A percentile compares a stretch with the other conserved stretches of the same genome.
phyloP scores from a whole-genome alignment of 2,888 invertebrate species.

The Geophilus truncorum region DNA sequence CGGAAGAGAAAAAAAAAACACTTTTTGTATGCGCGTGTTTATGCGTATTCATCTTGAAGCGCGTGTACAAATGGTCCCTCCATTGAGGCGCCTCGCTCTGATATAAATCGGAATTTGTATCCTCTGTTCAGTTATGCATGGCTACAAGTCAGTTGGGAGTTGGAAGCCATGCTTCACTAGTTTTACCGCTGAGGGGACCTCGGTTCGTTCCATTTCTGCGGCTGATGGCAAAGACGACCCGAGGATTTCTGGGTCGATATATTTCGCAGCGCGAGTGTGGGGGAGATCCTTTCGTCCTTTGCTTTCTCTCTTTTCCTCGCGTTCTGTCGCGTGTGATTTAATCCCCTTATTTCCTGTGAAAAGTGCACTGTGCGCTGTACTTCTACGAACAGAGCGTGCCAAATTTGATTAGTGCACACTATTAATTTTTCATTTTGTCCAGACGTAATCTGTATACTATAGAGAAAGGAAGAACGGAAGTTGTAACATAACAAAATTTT shows the following conservation, averaged over 20 bases:
- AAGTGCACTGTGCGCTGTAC: background rate
- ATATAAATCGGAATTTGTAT: slow-evolving; percentile 4
- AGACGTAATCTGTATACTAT: too few species aligned
- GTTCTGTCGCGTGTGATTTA: background rate
- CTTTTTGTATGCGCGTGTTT: background rate
- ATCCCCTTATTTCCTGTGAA: slow-evolving; percentile 10
- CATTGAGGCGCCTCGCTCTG: background rate
- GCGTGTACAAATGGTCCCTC: too few species aligned
- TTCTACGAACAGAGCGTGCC: background rate
- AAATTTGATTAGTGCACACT: background rate
- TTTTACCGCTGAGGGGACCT: slow-evolving; percentile 10
- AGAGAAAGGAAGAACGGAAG: too few species aligned
- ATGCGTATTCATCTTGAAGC: background rate
- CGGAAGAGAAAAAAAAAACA: too few species aligned
- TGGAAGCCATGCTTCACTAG: background rate
- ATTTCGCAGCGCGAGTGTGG: too few species aligned
- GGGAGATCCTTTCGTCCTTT: background rate
- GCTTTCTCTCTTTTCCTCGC: background rate
- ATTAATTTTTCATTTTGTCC: background rate
- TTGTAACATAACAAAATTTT: too few species aligned
- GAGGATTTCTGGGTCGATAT: background rate
- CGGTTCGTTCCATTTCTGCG: background rate
- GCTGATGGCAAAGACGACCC: background rate
- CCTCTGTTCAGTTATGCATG: slow-evolving; percentile 10
- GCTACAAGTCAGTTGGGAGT: slow-evolving; percentile 10